These are phyloP conservation scores for Rutpela maculata DNA, from an alignment of 2,888 invertebrate genomes.

Conservation along the genomic window DNA sequence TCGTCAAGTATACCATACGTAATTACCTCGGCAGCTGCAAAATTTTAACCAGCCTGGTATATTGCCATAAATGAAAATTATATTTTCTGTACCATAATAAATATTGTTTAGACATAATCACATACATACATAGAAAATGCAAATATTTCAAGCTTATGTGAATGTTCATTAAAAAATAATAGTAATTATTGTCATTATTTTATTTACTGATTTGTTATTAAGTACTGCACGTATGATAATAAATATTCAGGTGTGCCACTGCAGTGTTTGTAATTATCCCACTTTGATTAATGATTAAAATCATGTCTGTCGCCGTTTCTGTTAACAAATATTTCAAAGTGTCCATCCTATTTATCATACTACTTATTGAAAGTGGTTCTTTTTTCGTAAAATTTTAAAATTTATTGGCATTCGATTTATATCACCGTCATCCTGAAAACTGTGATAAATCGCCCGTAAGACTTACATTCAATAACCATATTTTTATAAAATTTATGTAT, in stretches of 20 bases:
- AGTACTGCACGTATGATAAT: neutral
- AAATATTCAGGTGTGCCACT: conserved; percentile 1
- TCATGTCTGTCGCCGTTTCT: conserved; percentile 2
- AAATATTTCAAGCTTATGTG: neutral
- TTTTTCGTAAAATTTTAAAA: conserved; percentile 4
- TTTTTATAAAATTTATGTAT: conserved; percentile 42
- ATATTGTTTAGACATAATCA: neutral
- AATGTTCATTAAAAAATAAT: conserved; percentile 11
- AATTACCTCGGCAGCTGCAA: no score
- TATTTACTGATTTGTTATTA: conserved; percentile 2
- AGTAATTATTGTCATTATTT: neutral
- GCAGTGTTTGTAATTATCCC: conserved; percentile 21
- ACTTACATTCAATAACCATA: conserved; percentile 35
- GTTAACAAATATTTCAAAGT: conserved; percentile 20
- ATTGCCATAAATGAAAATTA: no score
- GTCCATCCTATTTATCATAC: conserved; percentile 15
- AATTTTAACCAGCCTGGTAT: no score
- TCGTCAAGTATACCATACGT: no score
- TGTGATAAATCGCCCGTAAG: conserved; percentile 42
- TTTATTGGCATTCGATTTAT: conserved; percentile 13
- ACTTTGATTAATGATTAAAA: conserved; percentile 17
- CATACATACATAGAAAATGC: neutral
- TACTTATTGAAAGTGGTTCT: conserved; percentile 5
- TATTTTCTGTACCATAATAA: no score
- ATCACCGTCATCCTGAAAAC: conserved; percentile 24